Evolutionary conservation across 2,797 vertebrate genomes (phyloP), one percentile per base, ranked within the genome.

Genomic region (Liparis tanakae): DNA sequence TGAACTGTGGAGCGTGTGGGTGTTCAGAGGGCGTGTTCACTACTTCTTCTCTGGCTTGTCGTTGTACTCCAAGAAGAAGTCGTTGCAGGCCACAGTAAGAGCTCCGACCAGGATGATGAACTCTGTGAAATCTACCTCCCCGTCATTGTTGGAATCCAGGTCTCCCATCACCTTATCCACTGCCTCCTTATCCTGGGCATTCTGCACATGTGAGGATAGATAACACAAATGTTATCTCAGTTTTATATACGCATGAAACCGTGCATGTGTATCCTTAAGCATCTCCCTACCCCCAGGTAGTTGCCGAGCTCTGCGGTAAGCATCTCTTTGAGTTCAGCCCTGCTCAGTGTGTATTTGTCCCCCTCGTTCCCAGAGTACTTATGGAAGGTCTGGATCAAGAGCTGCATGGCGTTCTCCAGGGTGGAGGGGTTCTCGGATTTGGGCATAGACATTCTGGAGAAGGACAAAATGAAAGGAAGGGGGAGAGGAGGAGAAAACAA

Each of bases 311-410:
- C 95, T 41, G 88, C 0, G 7, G 90, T 93, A 0, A 95, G 93
- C 94, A 95, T 89, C 62, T 94, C 94, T 76, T 93, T 95, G 68
- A 95, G 92, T 78, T 95, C 95, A 0, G 82, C 88, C 43, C 74
- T 90, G 87, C 93, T 95, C 79, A 95, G 92, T 25, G 95, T 95
- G 48, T 93, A 95, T 87, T 95, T 95, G 85, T 95, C 93, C 0
- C 95, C 95, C 57, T 95, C 95, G 1, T 95, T 93, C 25, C 95
- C 95, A 56, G 94, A 95, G 84, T 95, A 95, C 87, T 94, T 95
- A 68, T 95, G 95, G 81, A 95, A 95, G 57, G 95, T 95, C 86
- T 95, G 92, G 89, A 95, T 95, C 93, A 95, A 85, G 83, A 95
- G 91, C 85, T 95, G 94, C 94, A 95, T 95, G 87, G 94, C 94